Conservation (phyloP, 1,140 invertebrate species). For the Leptoteleia sp. region DNA sequence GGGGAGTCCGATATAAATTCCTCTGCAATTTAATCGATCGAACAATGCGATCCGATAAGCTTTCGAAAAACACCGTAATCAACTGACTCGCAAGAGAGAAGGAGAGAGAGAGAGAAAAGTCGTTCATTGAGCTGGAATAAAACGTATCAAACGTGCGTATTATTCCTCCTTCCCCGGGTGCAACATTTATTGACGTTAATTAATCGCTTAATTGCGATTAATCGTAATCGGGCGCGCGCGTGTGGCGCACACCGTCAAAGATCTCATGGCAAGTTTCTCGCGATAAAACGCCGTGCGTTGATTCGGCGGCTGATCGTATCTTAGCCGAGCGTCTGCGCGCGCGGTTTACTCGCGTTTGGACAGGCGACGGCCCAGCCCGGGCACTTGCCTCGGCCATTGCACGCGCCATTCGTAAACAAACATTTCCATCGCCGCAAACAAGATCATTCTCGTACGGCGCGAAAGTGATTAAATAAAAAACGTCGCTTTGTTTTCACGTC, state of each 20-base stretch:
- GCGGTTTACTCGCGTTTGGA: too few species aligned
- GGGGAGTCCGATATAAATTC: too few species aligned
- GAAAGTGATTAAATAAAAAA: conserved; percentile 45
- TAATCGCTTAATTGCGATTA: conserved; percentile 56
- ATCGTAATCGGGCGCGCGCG: conserved; percentile 28
- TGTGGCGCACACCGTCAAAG: conserved; percentile 10
- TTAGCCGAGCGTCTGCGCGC: too few species aligned
- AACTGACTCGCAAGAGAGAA: neutral
- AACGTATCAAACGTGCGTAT: conserved; percentile 12
- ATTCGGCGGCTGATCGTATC: too few species aligned
- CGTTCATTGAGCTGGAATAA: conserved; percentile 46
- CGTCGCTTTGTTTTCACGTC: conserved; percentile 51
- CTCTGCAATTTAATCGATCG: too few species aligned
- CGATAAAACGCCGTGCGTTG: too few species aligned
- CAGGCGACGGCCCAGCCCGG: too few species aligned
- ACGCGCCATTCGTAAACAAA: too few species aligned
- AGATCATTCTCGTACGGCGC: neutral
- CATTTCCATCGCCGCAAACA: neutral
- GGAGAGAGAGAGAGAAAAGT: too few species aligned
- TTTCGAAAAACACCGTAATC: conserved; percentile 11
- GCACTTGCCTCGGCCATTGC: too few species aligned
- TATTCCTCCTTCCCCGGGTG: conserved; percentile 28
- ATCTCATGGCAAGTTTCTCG: conserved; percentile 24
- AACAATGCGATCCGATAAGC: too few species aligned
- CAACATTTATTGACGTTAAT: conserved; percentile 52